Conservation (phyloP, 2,797 vertebrate genomes). For the Dendrocincla fuliginosa region DNA sequence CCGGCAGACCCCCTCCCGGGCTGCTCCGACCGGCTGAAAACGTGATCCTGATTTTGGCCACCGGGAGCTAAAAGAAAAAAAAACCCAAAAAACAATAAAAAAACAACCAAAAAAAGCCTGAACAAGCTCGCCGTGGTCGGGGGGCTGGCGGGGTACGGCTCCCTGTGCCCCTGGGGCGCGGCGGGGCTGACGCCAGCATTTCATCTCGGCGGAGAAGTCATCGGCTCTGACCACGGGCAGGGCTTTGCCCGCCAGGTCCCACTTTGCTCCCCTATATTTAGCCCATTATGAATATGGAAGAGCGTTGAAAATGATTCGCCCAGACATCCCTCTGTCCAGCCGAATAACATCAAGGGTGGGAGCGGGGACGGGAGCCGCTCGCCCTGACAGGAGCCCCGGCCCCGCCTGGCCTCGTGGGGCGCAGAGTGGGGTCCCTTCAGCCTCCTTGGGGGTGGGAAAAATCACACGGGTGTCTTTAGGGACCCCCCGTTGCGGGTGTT, state of each 20-base stretch:
- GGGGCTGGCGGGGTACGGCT: conserved; percentile 50
- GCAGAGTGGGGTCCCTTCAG: background rate
- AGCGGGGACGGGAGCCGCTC: conserved; percentile 61
- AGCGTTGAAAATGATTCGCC: conserved; percentile 89
- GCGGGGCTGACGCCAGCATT: conserved; percentile 79
- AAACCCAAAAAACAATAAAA: too few relatives aligned
- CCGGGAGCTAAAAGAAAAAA: background rate
- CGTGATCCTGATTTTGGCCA: conserved; percentile 40
- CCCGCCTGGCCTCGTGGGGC: background rate
- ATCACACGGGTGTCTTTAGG: accelerated
- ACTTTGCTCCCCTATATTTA: conserved; percentile 86
- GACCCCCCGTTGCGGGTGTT: accelerated
- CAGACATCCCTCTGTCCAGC: conserved; percentile 89
- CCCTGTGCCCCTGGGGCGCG: conserved; percentile 38
- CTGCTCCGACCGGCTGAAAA: background rate
- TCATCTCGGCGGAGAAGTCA: conserved; percentile 84
- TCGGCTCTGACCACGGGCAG: conserved; percentile 80
- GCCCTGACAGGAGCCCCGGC: conserved; percentile 70
- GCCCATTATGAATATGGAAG: conserved; percentile 91
- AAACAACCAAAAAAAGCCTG: background rate
- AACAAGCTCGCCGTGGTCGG: conserved; percentile 13
- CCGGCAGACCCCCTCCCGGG: background rate
- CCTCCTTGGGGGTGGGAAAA: accelerated
- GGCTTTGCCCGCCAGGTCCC: conserved; percentile 82
- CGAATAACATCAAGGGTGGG: conserved; percentile 86